Percentiles rank a stretch among this genome's conserved stretches.
Conservation (phyloP, 2,797 vertebrate species). For the Chanos chanos region DNA sequence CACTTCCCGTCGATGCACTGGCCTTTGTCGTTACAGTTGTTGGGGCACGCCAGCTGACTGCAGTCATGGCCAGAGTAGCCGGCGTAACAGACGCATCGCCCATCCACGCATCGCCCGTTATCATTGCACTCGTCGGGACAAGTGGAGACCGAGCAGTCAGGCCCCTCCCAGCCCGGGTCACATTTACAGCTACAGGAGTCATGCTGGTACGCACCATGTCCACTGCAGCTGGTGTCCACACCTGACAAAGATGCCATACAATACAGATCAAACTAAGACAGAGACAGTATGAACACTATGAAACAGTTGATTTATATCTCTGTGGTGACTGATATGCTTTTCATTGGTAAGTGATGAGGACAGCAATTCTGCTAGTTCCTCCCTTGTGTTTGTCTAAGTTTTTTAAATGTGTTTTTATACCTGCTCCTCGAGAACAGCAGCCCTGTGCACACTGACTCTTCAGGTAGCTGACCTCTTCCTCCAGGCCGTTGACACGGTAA, state of each 20-base stretch:
- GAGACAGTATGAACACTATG: too few relatives aligned
- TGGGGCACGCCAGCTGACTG: slow-evolving; percentile 68
- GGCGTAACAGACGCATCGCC: slow-evolving; percentile 74
- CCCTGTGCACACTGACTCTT: slow-evolving; percentile 74
- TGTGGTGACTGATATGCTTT: too few relatives aligned
- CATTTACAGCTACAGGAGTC: slow-evolving; percentile 78
- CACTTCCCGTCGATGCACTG: slow-evolving; percentile 77
- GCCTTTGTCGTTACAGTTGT: slow-evolving; percentile 80
- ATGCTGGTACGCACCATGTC: slow-evolving; percentile 69
- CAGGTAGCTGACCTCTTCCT: slow-evolving; percentile 80
- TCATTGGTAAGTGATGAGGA: not conserved
- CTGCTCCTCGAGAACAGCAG: slow-evolving; percentile 69
- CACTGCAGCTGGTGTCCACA: slow-evolving; percentile 70
- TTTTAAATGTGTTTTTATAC: not conserved
- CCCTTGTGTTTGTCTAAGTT: too few relatives aligned
- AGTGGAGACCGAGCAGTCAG: slow-evolving; percentile 71
- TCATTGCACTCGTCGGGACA: slow-evolving; percentile 80
- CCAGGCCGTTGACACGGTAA: slow-evolving; percentile 80
- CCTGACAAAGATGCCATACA: slow-evolving; percentile 57
- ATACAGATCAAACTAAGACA: too few relatives aligned
- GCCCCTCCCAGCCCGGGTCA: slow-evolving; percentile 80
- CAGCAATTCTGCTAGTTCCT: too few relatives aligned
- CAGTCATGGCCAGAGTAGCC: slow-evolving; percentile 78
- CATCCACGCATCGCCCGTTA: slow-evolving; percentile 75
- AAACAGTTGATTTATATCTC: too few relatives aligned